phyloP scores from a whole-genome alignment of 2,797 vertebrate genomes.

The Apogon talboti region DNA sequence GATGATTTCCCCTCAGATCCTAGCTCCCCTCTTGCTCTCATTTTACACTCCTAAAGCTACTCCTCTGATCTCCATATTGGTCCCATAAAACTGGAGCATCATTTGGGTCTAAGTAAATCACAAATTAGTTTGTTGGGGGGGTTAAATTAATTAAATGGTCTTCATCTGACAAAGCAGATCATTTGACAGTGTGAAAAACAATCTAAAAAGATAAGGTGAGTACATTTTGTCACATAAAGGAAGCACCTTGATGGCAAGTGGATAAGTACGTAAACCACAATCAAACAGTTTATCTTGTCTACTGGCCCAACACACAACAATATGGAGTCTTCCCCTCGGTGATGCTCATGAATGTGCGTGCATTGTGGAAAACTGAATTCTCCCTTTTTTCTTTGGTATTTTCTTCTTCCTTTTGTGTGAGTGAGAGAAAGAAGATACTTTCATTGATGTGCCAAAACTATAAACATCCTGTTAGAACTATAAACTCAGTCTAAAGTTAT shows the following conservation, averaged over 20 bases:
- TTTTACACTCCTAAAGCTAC: slow-evolving; percentile 60
- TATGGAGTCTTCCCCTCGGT: slow-evolving; percentile 74
- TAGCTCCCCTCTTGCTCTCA: slow-evolving; percentile 53
- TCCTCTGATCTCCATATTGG: slow-evolving; percentile 75
- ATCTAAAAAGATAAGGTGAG: slow-evolving; percentile 27
- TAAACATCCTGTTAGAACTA: neutral
- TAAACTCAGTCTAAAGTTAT: neutral
- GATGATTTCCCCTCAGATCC: slow-evolving; percentile 74
- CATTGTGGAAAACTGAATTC: slow-evolving; percentile 44
- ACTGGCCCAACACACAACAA: slow-evolving; percentile 59
- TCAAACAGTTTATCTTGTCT: slow-evolving; percentile 15
- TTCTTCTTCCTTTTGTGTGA: slow-evolving; percentile 52
- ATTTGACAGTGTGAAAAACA: slow-evolving; percentile 36
- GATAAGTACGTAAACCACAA: slow-evolving; percentile 27
- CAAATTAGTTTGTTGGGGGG: neutral
- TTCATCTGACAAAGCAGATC: slow-evolving; percentile 20
- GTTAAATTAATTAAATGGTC: neutral
- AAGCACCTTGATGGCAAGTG: slow-evolving; percentile 33
- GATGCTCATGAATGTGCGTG: slow-evolving; percentile 68
- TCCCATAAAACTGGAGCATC: slow-evolving; percentile 66
- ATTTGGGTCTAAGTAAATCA: slow-evolving; percentile 26
- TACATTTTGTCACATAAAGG: slow-evolving; percentile 39
- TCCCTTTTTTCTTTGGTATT: slow-evolving; percentile 33
- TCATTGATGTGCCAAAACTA: slow-evolving; percentile 25
- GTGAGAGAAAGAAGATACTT: slow-evolving; percentile 52